Percentiles rank a stretch among this genome's conserved stretches.
Evolutionary conservation across 2,888 invertebrate species (phyloP).

Genomic region (Drosophila pseudotalamancana): DNA sequence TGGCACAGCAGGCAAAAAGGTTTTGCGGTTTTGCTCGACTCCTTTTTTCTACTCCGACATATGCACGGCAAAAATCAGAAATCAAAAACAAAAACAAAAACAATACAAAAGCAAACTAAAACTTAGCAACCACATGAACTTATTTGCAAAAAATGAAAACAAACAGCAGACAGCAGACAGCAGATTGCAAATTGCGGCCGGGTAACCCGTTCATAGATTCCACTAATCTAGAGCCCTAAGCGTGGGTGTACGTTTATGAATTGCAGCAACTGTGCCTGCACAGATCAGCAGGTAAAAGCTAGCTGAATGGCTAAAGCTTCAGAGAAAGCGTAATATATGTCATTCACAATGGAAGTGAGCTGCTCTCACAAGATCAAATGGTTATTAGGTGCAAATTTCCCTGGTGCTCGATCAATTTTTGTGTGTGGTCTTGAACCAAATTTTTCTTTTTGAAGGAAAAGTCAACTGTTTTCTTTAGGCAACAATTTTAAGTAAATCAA

Average conservation of each 20-base stretch:
- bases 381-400: too few relatives aligned
- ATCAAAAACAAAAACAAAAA: too few relatives aligned
- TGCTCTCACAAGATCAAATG: too few relatives aligned
- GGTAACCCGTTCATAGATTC: conserved; percentile 11
- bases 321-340: background rate
- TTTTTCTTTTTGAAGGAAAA: too few relatives aligned
- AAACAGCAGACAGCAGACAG: conserved; percentile 28
- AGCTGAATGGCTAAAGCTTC: background rate
- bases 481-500: too few relatives aligned
- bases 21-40: conserved; percentile 60
- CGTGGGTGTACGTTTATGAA: conserved; percentile 11
- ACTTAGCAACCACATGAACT: conserved; percentile 35
- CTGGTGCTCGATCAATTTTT: too few relatives aligned
- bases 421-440: too few relatives aligned
- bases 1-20: conserved; percentile 54
- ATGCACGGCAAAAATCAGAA: too few relatives aligned
- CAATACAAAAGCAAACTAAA: background rate
- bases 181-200: conserved; percentile 64
- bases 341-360: background rate
- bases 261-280: background rate
- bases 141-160: conserved; percentile 19
- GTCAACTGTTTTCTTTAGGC: too few relatives aligned
- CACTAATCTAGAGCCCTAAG: background rate
- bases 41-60: conserved; percentile 20
- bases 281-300: background rate